A percentile compares a stretch with the other conserved stretches of the same genome.
Evolutionary conservation across 2,888 invertebrate species (phyloP).

Genomic region (Cremastobaeus sp.): DNA sequence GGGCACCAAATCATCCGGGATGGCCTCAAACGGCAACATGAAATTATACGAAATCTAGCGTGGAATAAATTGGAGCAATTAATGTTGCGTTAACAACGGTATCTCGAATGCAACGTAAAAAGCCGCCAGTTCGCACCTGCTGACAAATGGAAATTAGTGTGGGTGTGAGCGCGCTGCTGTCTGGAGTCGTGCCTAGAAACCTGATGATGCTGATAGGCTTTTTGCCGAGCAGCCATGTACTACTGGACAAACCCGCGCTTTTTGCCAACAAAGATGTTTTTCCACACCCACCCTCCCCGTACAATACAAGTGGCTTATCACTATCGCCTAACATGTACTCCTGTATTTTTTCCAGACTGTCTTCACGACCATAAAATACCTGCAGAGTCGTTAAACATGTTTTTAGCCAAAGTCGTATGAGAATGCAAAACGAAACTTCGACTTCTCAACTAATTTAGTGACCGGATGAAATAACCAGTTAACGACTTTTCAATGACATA

Average conservation of each 20-base stretch:
- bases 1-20: constrained; percentile 97
- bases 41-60: constrained; percentile 93
- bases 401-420: too few relatives aligned
- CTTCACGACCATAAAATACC: constrained; percentile 95
- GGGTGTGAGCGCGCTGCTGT: constrained; percentile 95
- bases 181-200: constrained; percentile 97
- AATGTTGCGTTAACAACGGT: constrained; percentile 27
- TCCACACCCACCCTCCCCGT: constrained; percentile 98
- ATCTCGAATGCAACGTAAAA: neutral
- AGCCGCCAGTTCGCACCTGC: constrained; percentile 81
- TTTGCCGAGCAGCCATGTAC: constrained; percentile 85
- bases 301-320: constrained; percentile 93
- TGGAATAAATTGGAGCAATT: constrained; percentile 59
- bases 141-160: constrained; percentile 96
- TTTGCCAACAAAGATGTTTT: constrained; percentile 97
- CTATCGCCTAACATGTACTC: constrained; percentile 90
- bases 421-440: too few relatives aligned
- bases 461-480: too few relatives aligned
- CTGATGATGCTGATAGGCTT: constrained; percentile 92
- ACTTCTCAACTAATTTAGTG: too few relatives aligned
- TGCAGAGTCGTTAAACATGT: too few relatives aligned
- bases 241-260: constrained; percentile 89
- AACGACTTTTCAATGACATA: too few relatives aligned
- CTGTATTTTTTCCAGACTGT: constrained; percentile 88
- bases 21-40: constrained; percentile 93